These are phyloP conservation scores for Yponomeuta evonymella DNA, from an alignment of 2,888 invertebrate species.

Conservation along the genomic window DNA sequence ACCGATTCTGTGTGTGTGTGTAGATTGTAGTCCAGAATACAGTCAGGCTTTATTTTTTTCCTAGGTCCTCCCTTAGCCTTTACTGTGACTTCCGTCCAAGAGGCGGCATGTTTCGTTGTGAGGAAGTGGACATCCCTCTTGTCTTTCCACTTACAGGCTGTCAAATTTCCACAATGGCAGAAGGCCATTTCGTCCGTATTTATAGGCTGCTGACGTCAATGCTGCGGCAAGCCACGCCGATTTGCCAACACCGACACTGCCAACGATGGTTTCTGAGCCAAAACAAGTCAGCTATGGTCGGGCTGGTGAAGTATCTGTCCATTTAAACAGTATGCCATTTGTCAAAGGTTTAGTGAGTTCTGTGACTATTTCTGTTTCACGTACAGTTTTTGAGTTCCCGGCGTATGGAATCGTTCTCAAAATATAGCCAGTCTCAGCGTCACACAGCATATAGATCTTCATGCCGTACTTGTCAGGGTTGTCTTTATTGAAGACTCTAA, in stretches of 20 bases:
- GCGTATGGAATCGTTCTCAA: slow-evolving; percentile 30
- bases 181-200: slow-evolving; percentile 15
- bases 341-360: no score
- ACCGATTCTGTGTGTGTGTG: no score
- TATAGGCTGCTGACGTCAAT: slow-evolving; percentile 23
- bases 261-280: no score
- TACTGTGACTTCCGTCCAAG: slow-evolving; percentile 11
- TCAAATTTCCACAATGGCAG: neutral
- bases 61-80: slow-evolving; percentile 26
- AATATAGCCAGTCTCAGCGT: slow-evolving; percentile 29
- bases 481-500: no score
- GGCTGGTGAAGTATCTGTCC: no score
- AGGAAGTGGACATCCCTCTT: slow-evolving; percentile 31
- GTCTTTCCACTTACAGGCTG: slow-evolving; percentile 26
- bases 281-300: no score
- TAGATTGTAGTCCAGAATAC: no score
- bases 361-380: no score
- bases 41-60: slow-evolving; percentile 26
- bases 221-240: slow-evolving; percentile 27
- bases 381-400: slow-evolving; percentile 18
- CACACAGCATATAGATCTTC: slow-evolving; percentile 26
- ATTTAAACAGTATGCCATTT: no score
- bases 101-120: slow-evolving; percentile 35
- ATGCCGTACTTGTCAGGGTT: slow-evolving; percentile 22
- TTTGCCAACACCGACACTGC: no score